Base-by-base conservation (phyloP, 2,888 invertebrate species). In the Scaptomyza caliginosa region DNA sequence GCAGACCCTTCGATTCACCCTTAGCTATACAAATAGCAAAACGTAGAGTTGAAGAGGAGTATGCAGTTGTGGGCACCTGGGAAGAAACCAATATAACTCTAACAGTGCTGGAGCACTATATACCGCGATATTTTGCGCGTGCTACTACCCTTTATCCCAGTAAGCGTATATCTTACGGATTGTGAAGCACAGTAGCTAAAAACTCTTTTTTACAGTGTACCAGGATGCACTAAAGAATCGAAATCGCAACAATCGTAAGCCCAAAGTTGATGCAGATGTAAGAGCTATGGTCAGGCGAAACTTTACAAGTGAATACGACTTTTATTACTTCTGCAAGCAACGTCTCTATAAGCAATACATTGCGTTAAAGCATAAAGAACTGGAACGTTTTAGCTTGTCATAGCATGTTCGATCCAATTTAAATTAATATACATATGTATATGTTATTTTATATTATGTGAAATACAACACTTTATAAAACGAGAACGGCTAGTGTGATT, bases 321-420 rank as follows among this genome's bases (percentile, higher is more conserved):
- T 97, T 90, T 97, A 97, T 90, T 94, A 97, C 87, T 97, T 97
- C 90, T 97, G 96, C 90, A 94, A 94, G 74, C 96, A 97, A 89
- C 93, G 97, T 77, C 93, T 97, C 3, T 95, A 96, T 86, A 93
- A 94, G 88, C 97, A 97, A 56, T 91, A 88, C 48, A 70, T 90
- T 50, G 90, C 90, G 0, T 57, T 89, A 0, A 86, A 74, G 8
- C 67, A 78, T 2, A 43, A 40, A 2, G 64, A 78, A 21, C 24
- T 77, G 45, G 64, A 81, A 4, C 50, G 21, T 19, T 24, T 59
- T 0, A 1, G 52, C 21, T 42, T 30, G 0, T 10, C 5, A 7
- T 62, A 67, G 32, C 11, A 5, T 28, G 19, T 4, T 0, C 17
- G 2, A 6, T 32, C 3, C n/a, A n/a, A n/a, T n/a, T 1, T 34